These are phyloP conservation scores for Macropodus opercularis DNA, from an alignment of 2,797 vertebrate genomes.

Conservation along the genomic window DNA sequence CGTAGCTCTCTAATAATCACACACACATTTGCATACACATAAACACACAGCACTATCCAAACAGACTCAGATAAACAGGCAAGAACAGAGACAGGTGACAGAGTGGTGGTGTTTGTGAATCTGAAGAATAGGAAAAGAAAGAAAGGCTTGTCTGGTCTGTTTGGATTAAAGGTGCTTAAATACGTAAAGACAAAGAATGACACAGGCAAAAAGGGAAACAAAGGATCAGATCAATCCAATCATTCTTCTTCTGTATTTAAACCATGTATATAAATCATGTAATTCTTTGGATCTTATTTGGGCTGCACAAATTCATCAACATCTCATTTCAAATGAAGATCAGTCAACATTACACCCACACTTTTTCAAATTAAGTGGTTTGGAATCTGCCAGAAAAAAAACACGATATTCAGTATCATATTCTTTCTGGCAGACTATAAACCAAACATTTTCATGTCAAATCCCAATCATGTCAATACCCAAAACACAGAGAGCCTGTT, in stretches of 20 bases:
- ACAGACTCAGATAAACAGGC: slow-evolving; percentile 15
- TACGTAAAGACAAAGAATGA: slow-evolving; percentile 5
- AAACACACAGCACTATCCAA: background rate
- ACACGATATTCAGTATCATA: slow-evolving; percentile 5
- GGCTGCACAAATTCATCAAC: slow-evolving; percentile 1
- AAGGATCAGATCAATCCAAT: too few species aligned
- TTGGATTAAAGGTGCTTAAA: slow-evolving; percentile 48
- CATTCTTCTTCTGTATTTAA: too few species aligned
- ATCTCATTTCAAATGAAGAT: slow-evolving; percentile 2
- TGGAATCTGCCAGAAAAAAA: background rate
- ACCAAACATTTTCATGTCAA: slow-evolving; percentile 26
- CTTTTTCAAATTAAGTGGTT: slow-evolving; percentile 3
- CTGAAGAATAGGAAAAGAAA: slow-evolving; percentile 6
- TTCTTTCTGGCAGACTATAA: slow-evolving; percentile 35
- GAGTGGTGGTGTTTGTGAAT: slow-evolving; percentile 46
- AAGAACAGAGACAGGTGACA: slow-evolving; percentile 42
- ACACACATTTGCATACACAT: slow-evolving; percentile 4
- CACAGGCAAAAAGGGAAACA: slow-evolving; percentile 6
- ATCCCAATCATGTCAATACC: slow-evolving; percentile 12
- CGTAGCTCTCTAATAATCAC: slow-evolving; percentile 4
- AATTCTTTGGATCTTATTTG: slow-evolving; percentile 6
- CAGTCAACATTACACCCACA: slow-evolving; percentile 24
- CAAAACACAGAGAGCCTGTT: slow-evolving; percentile 15
- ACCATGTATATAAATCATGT: too few species aligned
- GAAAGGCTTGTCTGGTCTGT: slow-evolving; percentile 47